Evolutionary conservation across 1,140 invertebrate genomes (phyloP).

Genomic region (Rhopalosiphum padi): DNA sequence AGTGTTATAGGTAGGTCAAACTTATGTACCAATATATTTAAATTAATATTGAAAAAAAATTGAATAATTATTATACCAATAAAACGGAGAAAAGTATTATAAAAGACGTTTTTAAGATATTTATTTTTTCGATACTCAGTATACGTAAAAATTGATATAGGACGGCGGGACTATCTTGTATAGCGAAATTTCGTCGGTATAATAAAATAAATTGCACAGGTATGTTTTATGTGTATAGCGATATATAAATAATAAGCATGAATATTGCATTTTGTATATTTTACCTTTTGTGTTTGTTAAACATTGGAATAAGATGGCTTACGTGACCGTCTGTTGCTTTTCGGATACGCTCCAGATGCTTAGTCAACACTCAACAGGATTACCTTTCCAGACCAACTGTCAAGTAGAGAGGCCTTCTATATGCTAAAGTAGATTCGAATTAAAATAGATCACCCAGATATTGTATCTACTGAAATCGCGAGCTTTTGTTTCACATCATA

Average conservation of each 20-base stretch:
- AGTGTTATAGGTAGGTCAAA: not conserved
- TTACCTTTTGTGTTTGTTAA: conserved; percentile 2
- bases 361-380: not conserved
- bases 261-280: not conserved
- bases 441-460: not conserved
- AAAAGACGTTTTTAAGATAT: not conserved
- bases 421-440: not conserved
- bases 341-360: not conserved
- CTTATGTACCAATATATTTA: not conserved
- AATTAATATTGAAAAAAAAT: not conserved
- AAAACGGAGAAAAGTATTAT: too few species aligned
- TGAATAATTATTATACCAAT: too few species aligned
- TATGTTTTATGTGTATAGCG: not conserved
- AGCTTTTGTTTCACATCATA: too few species aligned
- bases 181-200: not conserved
- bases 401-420: not conserved
- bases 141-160: not conserved
- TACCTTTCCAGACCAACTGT: not conserved
- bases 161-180: not conserved
- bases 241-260: not conserved
- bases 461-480: not conserved
- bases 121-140: not conserved
- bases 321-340: not conserved
- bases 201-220: not conserved
- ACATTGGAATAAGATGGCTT: not conserved